Evolutionary conservation across 2,888 invertebrate species (phyloP), one percentile per base, ranked within the genome.

Genomic region (Poecilus cupreus): DNA sequence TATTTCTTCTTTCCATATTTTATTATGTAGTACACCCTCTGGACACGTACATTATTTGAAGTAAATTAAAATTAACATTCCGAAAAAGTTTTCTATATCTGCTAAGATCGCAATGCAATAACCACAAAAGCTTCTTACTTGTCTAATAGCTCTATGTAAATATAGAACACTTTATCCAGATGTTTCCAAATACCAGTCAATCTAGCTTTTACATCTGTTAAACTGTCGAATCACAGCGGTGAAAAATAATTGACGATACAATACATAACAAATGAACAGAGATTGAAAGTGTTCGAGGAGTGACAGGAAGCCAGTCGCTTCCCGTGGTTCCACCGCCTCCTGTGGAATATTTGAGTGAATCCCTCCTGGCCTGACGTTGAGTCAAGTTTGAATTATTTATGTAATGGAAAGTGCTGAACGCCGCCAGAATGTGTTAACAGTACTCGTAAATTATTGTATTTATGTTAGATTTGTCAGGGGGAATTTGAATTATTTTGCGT

Each of bases 381-480:
- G 43, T 72, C 72, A 72, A 72, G 22, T 43, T 46, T 72, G 46
- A 72, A 72, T 72, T 72, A 72, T 72, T 72, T 72, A 72, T 24
- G 43, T 72, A 72, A 72, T 72, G 46, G 72, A 72, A 46, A 72
- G 46, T 24, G 72, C 24, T 46, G 72, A 72, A 46, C 24, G 46
- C n/a, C 72, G 68, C 43, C 72, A 22, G 46, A 72, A 24, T 68
- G 68, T 18, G 68, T 39, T 68, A 68, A 68, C 68, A 68, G 39
- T 39, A 68, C 68, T 39, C 39, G 68, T 68, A 68, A 68, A 68
- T 68, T 68, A 68, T 43, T 68, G 20, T 43, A 68, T 68, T 68
- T 68, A 46, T 72, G 22, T 72, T 72, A 72, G 72, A 43, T 68
- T 37, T 37, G 37, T 68, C 64, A 11, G 16, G 37, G 37, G 37